Evolutionary conservation across 2,888 invertebrate genomes (phyloP).

Genomic region (Temnothorax rugatulus): DNA sequence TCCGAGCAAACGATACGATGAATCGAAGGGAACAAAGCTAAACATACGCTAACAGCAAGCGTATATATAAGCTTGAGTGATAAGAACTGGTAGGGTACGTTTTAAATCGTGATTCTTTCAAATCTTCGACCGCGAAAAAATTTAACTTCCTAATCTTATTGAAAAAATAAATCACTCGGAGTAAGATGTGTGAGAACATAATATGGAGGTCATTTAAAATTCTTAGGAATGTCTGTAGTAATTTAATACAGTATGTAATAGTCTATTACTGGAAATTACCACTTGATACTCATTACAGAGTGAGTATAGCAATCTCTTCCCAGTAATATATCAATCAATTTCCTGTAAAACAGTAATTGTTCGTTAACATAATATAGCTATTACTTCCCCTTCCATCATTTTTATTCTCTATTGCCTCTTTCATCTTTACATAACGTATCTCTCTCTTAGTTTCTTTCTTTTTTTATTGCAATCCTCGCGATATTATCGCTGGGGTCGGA

Average conservation of each 20-base stretch:
- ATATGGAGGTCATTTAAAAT: not conserved
- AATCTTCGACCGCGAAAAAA: not conserved
- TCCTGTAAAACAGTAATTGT: slow-evolving; percentile 1
- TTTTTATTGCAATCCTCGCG: not conserved
- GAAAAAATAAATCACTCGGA: not conserved
- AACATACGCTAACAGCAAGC: not conserved
- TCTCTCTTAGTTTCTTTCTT: not conserved
- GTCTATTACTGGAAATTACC: slow-evolving; percentile 27
- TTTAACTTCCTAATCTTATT: not conserved
- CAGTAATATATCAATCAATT: slow-evolving; percentile 24
- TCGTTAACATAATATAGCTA: slow-evolving; percentile 33
- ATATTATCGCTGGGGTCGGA: not conserved
- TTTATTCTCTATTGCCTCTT: not conserved
- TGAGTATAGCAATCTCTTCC: slow-evolving; percentile 6
- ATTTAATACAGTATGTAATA: slow-evolving; percentile 20
- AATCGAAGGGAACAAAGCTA: not conserved
- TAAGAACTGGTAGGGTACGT: not conserved
- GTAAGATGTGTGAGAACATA: not conserved
- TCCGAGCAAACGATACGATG: not conserved
- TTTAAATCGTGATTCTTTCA: not conserved
- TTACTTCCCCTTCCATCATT: slow-evolving; percentile 21
- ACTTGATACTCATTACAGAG: slow-evolving; percentile 2
- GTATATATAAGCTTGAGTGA: not conserved
- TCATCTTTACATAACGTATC: not conserved
- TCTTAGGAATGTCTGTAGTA: not conserved